These are phyloP conservation scores for Hippoglossus hippoglossus DNA, from an alignment of 2,797 vertebrate genomes.

Conservation along the genomic window DNA sequence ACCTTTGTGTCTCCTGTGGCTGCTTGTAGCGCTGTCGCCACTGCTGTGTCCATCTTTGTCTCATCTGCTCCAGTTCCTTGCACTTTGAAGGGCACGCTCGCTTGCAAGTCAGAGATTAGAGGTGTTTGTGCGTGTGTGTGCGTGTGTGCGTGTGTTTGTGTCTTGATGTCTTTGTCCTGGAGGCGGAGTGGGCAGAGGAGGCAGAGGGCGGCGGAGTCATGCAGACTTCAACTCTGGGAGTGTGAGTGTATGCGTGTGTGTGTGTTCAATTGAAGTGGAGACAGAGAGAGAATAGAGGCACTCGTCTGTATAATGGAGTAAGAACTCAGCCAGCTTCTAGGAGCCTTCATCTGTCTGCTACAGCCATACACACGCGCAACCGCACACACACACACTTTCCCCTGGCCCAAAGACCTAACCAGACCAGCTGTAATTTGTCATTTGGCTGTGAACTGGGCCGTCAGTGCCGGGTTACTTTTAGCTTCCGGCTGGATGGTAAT, in stretches of 20 bases:
- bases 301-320: slow-evolving; percentile 79
- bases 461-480: slow-evolving; percentile 68
- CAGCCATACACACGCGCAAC: background rate
- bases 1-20: slow-evolving; percentile 41
- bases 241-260: slow-evolving; percentile 2
- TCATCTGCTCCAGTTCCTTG: slow-evolving; percentile 54
- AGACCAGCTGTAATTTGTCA: slow-evolving; percentile 74
- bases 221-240: slow-evolving; percentile 37
- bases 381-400: background rate
- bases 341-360: slow-evolving; percentile 62
- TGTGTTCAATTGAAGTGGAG: slow-evolving; percentile 38
- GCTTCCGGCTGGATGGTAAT: slow-evolving; percentile 70
- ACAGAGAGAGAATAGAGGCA: slow-evolving; percentile 64
- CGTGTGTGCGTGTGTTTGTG: slow-evolving; percentile 36
- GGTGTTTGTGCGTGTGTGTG: slow-evolving; percentile 32
- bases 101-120: slow-evolving; percentile 57
- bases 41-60: slow-evolving; percentile 53
- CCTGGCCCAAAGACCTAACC: slow-evolving; percentile 49
- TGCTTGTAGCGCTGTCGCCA: slow-evolving; percentile 1
- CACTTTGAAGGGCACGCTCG: slow-evolving; percentile 48
- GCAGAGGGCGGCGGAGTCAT: slow-evolving; percentile 46
- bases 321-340: slow-evolving; percentile 68
- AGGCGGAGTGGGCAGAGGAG: slow-evolving; percentile 33
- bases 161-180: slow-evolving; percentile 65
- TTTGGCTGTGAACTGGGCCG: slow-evolving; percentile 64